Evolutionary conservation across 2,113 vertebrate genomes (phyloP).

Genomic region (Aviceda subcristata): DNA sequence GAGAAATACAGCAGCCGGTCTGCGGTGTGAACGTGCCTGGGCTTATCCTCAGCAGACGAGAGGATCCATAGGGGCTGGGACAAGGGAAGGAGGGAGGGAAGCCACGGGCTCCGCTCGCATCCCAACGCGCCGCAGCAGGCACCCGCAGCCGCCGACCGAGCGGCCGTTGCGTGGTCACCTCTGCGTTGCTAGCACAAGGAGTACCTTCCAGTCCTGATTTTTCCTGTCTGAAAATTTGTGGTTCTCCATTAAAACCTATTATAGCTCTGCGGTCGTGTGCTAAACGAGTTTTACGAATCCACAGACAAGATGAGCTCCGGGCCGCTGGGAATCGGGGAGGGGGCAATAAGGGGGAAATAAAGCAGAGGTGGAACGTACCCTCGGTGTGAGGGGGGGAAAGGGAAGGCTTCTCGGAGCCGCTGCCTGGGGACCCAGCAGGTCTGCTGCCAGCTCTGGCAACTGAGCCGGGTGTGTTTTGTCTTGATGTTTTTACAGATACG

Average conservation of each 20-base stretch:
- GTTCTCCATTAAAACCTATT: no score
- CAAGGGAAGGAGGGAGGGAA: not conserved
- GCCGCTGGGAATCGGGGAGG: not conserved
- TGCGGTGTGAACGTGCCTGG: fast-evolving
- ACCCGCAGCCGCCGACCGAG: not conserved
- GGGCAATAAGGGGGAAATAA: not conserved
- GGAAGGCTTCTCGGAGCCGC: not conserved
- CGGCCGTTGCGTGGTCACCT: not conserved
- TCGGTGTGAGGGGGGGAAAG: not conserved
- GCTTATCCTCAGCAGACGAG: not conserved
- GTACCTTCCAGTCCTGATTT: not conserved
- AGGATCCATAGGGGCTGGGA: not conserved
- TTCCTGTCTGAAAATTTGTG: not conserved
- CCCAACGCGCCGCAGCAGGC: not conserved
- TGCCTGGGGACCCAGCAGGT: not conserved
- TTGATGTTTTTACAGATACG: not conserved
- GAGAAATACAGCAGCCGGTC: not conserved
- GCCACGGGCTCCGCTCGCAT: fast-evolving
- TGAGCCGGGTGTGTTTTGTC: not conserved
- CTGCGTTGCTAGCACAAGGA: not conserved
- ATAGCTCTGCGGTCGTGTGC: not conserved
- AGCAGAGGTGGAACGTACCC: not conserved
- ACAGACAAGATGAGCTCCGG: not conserved
- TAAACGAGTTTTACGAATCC: not conserved
- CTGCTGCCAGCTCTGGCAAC: not conserved